Conservation (phyloP, 2,888 invertebrate species). For the Liodrosophila aerea region DNA sequence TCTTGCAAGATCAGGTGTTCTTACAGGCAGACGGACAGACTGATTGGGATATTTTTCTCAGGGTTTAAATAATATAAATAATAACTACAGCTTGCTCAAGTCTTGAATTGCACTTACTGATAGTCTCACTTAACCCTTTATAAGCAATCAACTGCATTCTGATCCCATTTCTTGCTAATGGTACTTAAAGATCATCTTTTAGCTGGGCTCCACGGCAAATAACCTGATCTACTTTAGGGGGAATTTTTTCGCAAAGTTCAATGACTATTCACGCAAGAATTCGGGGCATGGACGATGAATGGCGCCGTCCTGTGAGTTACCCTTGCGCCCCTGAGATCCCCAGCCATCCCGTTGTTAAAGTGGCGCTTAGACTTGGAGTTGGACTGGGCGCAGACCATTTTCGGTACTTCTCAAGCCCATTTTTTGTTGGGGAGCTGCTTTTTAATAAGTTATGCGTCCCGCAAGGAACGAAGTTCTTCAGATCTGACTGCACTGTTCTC, state of each 20-base stretch:
- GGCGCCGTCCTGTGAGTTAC: constrained; percentile 72
- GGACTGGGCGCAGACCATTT: constrained; percentile 47
- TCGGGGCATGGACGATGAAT: constrained; percentile 68
- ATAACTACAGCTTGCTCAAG: too few relatives aligned
- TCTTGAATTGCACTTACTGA: too few relatives aligned
- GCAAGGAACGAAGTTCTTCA: constrained; percentile 22
- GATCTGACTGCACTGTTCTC: too few relatives aligned
- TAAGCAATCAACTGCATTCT: not conserved
- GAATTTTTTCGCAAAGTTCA: constrained; percentile 40
- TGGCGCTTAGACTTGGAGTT: constrained; percentile 67
- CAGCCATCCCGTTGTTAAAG: constrained; percentile 62
- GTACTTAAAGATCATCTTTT: constrained; percentile 19
- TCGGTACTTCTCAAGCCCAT: constrained; percentile 61
- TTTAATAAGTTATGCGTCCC: constrained; percentile 80
- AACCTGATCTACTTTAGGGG: constrained; percentile 17
- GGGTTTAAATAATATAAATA: too few relatives aligned
- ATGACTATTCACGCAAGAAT: constrained; percentile 38
- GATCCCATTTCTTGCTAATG: constrained; percentile 13
- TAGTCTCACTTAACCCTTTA: not conserved
- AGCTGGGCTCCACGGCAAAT: too few relatives aligned
- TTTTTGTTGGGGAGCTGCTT: constrained; percentile 51
- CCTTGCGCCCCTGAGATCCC: not conserved
- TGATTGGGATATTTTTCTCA: too few relatives aligned
- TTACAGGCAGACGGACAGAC: too few relatives aligned
- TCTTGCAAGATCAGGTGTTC: too few relatives aligned